Evolutionary conservation across 1,140 invertebrate species (phyloP).

Genomic region (Drosophila triauraria): DNA sequence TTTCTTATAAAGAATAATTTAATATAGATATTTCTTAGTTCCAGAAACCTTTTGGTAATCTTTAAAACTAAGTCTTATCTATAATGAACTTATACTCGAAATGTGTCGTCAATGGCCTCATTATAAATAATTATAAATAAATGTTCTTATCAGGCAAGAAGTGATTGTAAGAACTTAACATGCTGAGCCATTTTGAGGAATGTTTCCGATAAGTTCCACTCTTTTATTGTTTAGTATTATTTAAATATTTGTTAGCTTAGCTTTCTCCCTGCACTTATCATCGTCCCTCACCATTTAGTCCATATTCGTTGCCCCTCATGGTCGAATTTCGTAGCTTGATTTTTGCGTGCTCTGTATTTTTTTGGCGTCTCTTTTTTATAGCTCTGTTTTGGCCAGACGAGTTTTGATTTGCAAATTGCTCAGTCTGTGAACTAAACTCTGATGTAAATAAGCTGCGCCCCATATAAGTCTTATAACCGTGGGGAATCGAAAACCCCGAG

Average conservation of each 20-base stretch:
- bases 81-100: background rate
- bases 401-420: constrained; percentile 46
- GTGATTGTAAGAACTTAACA: background rate
- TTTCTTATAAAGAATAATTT: background rate
- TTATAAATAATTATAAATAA: constrained; percentile 4
- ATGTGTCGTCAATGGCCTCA: background rate
- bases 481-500: constrained; percentile 3
- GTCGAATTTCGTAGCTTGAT: constrained; percentile 15
- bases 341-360: constrained; percentile 41
- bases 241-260: constrained; percentile 3
- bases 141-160: constrained; percentile 5
- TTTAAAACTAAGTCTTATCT: background rate
- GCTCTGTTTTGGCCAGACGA: constrained; percentile 42
- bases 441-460: constrained; percentile 40
- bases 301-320: constrained; percentile 31
- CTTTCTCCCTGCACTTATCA: constrained; percentile 4
- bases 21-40: no score
- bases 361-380: constrained; percentile 21
- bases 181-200: constrained; percentile 1
- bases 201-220: constrained; percentile 13
- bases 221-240: background rate
- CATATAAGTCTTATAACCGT: constrained; percentile 9
- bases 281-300: constrained; percentile 33
- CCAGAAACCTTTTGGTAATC: background rate
- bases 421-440: constrained; percentile 20